Evolutionary conservation across 2,113 vertebrate species (phyloP).

Genomic region (Ciconia boyciana): DNA sequence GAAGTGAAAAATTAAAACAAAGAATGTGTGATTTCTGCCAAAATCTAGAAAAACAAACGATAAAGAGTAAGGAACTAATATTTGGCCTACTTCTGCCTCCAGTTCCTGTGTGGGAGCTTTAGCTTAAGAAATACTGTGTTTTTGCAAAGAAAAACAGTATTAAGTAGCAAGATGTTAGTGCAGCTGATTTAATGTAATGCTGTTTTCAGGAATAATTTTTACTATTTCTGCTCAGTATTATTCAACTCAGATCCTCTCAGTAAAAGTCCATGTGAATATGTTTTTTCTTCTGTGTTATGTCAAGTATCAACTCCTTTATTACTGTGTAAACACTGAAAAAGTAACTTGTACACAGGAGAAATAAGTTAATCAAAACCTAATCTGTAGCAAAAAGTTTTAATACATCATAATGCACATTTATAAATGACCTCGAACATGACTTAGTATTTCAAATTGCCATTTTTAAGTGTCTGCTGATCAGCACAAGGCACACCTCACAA

Average conservation of each 20-base stretch:
- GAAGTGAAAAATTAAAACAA: constrained; percentile 42
- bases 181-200: neutral
- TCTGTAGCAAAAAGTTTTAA: neutral
- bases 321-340: neutral
- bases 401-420: neutral
- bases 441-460: neutral
- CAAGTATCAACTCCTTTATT: neutral
- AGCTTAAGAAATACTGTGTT: neutral
- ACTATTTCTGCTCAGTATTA: neutral
- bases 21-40: constrained; percentile 53
- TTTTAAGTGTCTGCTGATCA: neutral
- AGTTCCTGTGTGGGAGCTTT: neutral
- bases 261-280: neutral
- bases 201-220: neutral
- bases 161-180: neutral
- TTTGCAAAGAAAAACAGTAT: neutral
- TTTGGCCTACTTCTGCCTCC: constrained; percentile 2
- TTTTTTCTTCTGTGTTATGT: neutral
- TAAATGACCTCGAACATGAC: neutral
- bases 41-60: constrained; percentile 41
- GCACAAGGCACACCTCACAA: neutral
- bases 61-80: constrained; percentile 30
- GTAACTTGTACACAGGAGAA: neutral
- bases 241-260: neutral
- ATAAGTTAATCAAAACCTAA: neutral